Conservation (phyloP, 2,888 invertebrate genomes). For the Yponomeuta sedellus region DNA sequence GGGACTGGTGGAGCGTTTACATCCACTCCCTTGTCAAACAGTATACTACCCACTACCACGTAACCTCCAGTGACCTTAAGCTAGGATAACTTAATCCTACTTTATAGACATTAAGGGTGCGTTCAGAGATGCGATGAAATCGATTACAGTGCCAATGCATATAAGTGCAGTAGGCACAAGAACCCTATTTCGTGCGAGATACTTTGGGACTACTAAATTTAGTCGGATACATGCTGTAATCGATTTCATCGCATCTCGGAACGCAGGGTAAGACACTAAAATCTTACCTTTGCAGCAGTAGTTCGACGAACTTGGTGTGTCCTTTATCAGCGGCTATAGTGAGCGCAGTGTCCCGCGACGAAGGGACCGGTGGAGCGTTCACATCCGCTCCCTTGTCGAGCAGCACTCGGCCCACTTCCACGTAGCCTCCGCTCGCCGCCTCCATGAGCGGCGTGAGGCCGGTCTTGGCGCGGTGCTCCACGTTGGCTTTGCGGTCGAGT, state of each 20-base stretch:
- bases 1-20: constrained; percentile 99
- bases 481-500: constrained; percentile 97
- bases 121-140: too few species aligned
- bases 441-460: constrained; percentile 99
- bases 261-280: too few species aligned
- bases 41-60: constrained; percentile 97
- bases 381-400: constrained; percentile 98
- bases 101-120: too few species aligned
- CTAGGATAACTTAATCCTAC: too few species aligned
- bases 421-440: constrained; percentile 99
- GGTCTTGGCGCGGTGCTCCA: constrained; percentile 99
- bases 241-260: too few species aligned
- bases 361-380: constrained; percentile 98
- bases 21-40: constrained; percentile 97
- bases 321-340: constrained; percentile 99
- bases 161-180: too few species aligned
- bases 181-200: too few species aligned
- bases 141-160: too few species aligned
- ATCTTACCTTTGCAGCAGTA: constrained; percentile 81
- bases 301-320: constrained; percentile 93
- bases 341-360: constrained; percentile 97
- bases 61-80: too few species aligned
- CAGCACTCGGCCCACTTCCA: constrained; percentile 97
- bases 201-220: too few species aligned
- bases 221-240: too few species aligned